These are phyloP conservation scores for Lycorma delicatula DNA, from an alignment of 1,140 invertebrate species.

Conservation along the genomic window DNA sequence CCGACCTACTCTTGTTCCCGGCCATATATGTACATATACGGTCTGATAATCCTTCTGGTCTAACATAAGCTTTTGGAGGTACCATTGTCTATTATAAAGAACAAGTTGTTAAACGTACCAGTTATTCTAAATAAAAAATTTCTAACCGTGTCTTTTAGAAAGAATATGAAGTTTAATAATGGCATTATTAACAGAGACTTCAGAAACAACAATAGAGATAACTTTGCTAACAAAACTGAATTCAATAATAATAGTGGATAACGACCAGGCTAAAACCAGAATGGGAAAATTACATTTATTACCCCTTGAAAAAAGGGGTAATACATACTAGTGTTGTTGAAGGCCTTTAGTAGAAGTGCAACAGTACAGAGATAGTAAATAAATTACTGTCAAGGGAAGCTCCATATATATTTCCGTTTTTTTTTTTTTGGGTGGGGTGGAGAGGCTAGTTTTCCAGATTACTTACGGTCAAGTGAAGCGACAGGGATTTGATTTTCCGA, in stretches of 20 bases:
- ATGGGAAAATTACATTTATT: slow-evolving; percentile 45
- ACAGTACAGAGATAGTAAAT: slow-evolving; percentile 58
- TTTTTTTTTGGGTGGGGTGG: too few relatives aligned
- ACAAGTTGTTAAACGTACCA: too few relatives aligned
- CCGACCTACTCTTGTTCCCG: too few relatives aligned
- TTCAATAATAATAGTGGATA: slow-evolving; percentile 7
- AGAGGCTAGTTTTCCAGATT: slow-evolving; percentile 72
- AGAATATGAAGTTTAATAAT: neutral
- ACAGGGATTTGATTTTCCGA: slow-evolving; percentile 63
- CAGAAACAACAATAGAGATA: slow-evolving; percentile 13
- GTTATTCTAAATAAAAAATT: too few relatives aligned
- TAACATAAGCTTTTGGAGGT: too few relatives aligned
- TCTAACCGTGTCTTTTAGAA: neutral
- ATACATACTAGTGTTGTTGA: slow-evolving; percentile 42
- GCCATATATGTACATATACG: too few relatives aligned
- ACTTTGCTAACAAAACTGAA: slow-evolving; percentile 4
- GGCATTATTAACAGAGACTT: neutral
- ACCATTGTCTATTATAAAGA: too few relatives aligned
- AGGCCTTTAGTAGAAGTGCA: slow-evolving; percentile 65
- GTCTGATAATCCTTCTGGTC: too few relatives aligned
- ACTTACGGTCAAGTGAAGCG: slow-evolving; percentile 59
- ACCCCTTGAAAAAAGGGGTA: slow-evolving; percentile 49
- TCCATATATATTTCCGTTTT: slow-evolving; percentile 68
- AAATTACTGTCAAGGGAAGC: slow-evolving; percentile 73
- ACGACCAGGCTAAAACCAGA: slow-evolving; percentile 48